Evolutionary conservation across 2,888 invertebrate genomes (phyloP).

Genomic region (Monoplex corrugatus): DNA sequence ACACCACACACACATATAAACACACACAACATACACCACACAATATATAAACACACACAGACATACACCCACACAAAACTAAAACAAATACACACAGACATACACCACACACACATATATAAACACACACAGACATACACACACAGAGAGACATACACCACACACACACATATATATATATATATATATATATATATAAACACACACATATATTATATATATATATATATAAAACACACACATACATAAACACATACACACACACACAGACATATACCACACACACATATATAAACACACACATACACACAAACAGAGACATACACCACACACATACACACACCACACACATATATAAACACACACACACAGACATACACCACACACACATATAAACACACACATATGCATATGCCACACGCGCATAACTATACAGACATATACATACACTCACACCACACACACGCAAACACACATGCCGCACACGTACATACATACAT

Average conservation of each 20-base stretch:
- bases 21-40: background rate
- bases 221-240: too few relatives aligned
- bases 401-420: background rate
- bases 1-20: too few relatives aligned
- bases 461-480: background rate
- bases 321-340: background rate
- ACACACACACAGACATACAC: background rate
- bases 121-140: background rate
- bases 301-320: background rate
- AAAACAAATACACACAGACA: constrained; percentile 2
- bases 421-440: background rate
- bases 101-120: background rate
- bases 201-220: background rate
- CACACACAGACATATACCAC: constrained; percentile 24
- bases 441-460: background rate
- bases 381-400: background rate
- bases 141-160: too few relatives aligned
- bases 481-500: background rate
- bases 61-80: too few relatives aligned
- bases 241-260: background rate
- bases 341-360: background rate
- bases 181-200: background rate
- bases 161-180: background rate
- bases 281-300: background rate
- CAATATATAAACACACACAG: too few relatives aligned